Evolutionary conservation across 2,888 invertebrate species (phyloP), one percentile per base, ranked within the genome.

Genomic region (Netelia melanura): DNA sequence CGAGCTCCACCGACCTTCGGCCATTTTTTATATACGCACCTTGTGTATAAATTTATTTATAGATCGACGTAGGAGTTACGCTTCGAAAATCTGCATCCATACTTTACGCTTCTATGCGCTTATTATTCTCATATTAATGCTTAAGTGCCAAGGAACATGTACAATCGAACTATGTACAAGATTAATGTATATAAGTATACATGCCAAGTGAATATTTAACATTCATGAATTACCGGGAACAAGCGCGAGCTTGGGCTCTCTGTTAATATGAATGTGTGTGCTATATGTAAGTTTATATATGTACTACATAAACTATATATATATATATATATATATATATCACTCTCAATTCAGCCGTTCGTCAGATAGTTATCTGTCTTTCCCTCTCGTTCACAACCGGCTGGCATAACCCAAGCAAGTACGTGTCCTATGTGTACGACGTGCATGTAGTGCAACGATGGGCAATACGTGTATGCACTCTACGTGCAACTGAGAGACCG

Each of bases 311-410:
- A 30, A 30, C 30, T 30, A 30, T 30, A 30, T 30, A 25, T 23
- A 65, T 52, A 48, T 54, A 30, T 23, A 23, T 21, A 48, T 48
- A 48, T 48, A 48, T 44, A 10, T 21, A 67, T 48, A 48, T 48
- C 78, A 68, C 77, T 78, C 72, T 78, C 78, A 30, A 83, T 78
- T 72, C 70, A 78, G 48, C 62, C 72, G 67, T 56, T 61, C 65
- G 71, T 56, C 64, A 77, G 82, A 82, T 65, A 61, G 44, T 68
- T 78, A 68, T 78, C 61, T 48, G 23, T 82, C 72, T 78, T 72
- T 83, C 78, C 72, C 83, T 83, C 77, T 83, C 83, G 83, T 83
- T 83, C 83, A 68, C 83, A 83, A 83, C 83, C 78, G 83, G 83
- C 67, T 71, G 76, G 62, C 68, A n/a, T 44, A 43, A 74, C 25